phyloP scores from a whole-genome alignment of 2,888 invertebrate genomes.

The Autographa gamma region DNA sequence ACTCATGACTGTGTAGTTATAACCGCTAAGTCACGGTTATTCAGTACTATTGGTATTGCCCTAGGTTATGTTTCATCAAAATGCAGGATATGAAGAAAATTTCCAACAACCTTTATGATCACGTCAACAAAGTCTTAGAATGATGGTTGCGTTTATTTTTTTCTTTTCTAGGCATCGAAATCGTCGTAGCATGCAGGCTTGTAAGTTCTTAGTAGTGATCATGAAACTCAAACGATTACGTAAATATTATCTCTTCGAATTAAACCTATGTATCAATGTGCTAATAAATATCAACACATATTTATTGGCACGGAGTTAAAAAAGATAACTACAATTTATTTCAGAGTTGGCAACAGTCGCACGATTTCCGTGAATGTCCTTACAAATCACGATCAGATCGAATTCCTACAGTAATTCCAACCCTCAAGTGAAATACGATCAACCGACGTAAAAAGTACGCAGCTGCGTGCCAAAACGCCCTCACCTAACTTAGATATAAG shows the following conservation, averaged over 20 bases:
- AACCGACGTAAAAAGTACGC: constrained; percentile 22
- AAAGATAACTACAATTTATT: constrained; percentile 13
- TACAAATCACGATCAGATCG: constrained; percentile 31
- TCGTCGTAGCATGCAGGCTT: constrained; percentile 10
- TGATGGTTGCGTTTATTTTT: neutral
- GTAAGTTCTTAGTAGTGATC: constrained; percentile 11
- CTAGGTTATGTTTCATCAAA: constrained; percentile 29
- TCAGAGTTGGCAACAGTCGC: constrained; percentile 29
- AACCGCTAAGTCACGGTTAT: constrained; percentile 17
- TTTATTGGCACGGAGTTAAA: constrained; percentile 12
- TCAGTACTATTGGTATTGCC: constrained; percentile 20
- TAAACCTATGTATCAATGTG: too few relatives aligned
- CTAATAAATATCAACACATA: constrained; percentile 7
- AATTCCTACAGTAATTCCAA: constrained; percentile 20
- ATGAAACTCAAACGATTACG: constrained; percentile 13
- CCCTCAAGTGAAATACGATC: constrained; percentile 20
- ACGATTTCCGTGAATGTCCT: constrained; percentile 17
- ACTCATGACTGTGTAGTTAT: constrained; percentile 22
- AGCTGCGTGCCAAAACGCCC: constrained; percentile 39
- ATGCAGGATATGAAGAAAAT: neutral
- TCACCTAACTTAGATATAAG: constrained; percentile 30
- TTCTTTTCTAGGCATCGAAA: neutral
- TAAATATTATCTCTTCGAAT: neutral
- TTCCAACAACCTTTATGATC: too few relatives aligned
- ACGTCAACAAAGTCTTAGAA: neutral